Base-by-base conservation (phyloP, 2,797 vertebrate species). In the Vespertilio murinus region DNA sequence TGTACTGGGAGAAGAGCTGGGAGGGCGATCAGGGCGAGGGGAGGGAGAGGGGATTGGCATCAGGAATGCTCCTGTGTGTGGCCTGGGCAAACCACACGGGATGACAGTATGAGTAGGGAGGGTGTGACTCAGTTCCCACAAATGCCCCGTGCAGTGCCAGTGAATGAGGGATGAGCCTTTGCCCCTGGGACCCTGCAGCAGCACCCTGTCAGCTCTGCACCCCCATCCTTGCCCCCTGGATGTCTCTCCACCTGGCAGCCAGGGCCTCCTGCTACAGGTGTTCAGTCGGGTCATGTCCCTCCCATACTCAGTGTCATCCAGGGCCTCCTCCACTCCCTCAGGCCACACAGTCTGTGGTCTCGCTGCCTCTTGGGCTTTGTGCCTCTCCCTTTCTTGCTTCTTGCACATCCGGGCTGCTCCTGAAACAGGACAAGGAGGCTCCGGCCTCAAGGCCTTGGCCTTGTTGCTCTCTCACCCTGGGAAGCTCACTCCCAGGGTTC, bases 101-200 rank as follows among this genome's bases (percentile, higher is more conserved):
- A 40, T 14, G 35, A 10, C 12, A 22, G 9, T 0, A 2, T 1
- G 25, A 54, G 28, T n/a, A 54, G 8, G 3, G 42, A n/a, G 6
- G 45, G 2, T 18, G 16, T 11, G 5, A 56, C 28, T 22, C 74
- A 17, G 4, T 77, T 79, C 56, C 3, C 25, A 20, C 75, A 74
- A 33, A 22, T 3, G 25, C n/a, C 67, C 5, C 1, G 14, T 22
- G 4, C 1, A 0, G 14, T 23, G 20, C n/a, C 18, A 5, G 3
- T 3, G 28, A 67, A 1, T 2, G 16, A 16, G 17, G 17, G 75
- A 10, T 0, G 0, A 10, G 7, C 10, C 3, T 45, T 22, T 16
- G 7, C 18, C 35, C n/a, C 38, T 61, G 33, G 74, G 12, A 49
- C 59, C 3, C 3, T 10, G 33, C 18, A 9, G 59, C 4, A 22